Evolutionary conservation across 2,113 vertebrate genomes (phyloP).

Genomic region (Nesogale talazaci): DNA sequence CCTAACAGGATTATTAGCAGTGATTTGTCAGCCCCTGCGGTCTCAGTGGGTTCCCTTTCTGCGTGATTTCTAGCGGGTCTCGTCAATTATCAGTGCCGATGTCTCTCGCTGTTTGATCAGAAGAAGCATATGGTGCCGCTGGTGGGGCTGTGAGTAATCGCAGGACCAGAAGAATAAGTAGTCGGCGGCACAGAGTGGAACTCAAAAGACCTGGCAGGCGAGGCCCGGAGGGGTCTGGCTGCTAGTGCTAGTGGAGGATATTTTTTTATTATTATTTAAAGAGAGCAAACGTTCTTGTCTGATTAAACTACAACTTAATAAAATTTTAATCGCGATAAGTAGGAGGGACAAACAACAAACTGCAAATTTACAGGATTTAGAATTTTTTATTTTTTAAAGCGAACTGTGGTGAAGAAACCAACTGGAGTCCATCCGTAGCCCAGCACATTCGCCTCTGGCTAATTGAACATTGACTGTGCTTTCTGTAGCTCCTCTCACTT

Average conservation of each 20-base stretch:
- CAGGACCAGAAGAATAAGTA: slow-evolving; percentile 81
- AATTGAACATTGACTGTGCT: background rate
- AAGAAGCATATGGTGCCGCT: slow-evolving; percentile 90
- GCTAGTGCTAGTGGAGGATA: background rate
- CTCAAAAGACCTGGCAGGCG: background rate
- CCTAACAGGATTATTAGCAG: slow-evolving; percentile 90
- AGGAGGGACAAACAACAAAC: slow-evolving; percentile 33
- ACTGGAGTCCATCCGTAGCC: background rate
- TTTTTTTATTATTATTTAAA: slow-evolving; percentile 25
- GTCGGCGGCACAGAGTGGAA: background rate
- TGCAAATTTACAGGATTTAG: background rate
- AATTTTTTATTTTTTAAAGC: slow-evolving; percentile 24
- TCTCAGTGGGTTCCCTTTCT: slow-evolving; percentile 89
- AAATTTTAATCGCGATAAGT: background rate
- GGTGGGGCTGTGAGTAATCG: slow-evolving; percentile 84
- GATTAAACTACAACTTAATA: slow-evolving; percentile 6
- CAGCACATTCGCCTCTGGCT: background rate
- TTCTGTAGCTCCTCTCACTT: background rate
- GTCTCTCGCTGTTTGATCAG: slow-evolving; percentile 89
- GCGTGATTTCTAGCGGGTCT: slow-evolving; percentile 91
- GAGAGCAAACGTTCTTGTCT: slow-evolving; percentile 30
- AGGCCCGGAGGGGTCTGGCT: background rate
- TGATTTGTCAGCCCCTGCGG: slow-evolving; percentile 88
- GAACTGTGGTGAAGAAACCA: background rate
- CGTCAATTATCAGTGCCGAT: slow-evolving; percentile 90